These are phyloP conservation scores for Pseudois nayaur DNA, from an alignment of 2,113 vertebrate genomes.

Conservation along the genomic window DNA sequence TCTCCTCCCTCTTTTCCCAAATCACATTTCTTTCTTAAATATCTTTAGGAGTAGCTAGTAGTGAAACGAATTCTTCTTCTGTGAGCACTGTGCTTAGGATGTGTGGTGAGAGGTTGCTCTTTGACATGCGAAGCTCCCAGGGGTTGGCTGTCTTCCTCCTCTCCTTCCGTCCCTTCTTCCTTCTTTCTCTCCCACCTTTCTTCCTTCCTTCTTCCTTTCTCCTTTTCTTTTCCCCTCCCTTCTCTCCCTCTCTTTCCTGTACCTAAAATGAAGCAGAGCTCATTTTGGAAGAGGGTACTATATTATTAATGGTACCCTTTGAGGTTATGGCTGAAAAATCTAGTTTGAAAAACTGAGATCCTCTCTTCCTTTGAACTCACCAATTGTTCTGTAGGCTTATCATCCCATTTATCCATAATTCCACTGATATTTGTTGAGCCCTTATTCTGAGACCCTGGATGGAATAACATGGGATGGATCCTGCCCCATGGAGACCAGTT, in stretches of 20 bases:
- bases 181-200: accelerated
- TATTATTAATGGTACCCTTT: not conserved
- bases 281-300: not conserved
- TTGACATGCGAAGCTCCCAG: not conserved
- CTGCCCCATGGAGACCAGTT: not conserved
- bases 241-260: not conserved
- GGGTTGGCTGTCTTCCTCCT: not conserved
- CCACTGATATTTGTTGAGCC: not conserved
- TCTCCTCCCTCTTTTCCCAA: not conserved
- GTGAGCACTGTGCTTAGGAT: not conserved
- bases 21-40: not conserved
- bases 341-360: not conserved
- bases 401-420: not conserved
- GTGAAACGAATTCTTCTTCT: not conserved
- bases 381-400: not conserved
- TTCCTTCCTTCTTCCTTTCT: not conserved
- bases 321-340: not conserved
- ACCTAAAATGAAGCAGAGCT: not conserved
- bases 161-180: not conserved
- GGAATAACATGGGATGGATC: not conserved
- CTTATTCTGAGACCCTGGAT: not conserved
- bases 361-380: not conserved
- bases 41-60: not conserved
- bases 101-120: not conserved
- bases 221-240: too few species aligned